Base-by-base conservation (phyloP, 2,113 vertebrate species). In the Crocuta crocuta region DNA sequence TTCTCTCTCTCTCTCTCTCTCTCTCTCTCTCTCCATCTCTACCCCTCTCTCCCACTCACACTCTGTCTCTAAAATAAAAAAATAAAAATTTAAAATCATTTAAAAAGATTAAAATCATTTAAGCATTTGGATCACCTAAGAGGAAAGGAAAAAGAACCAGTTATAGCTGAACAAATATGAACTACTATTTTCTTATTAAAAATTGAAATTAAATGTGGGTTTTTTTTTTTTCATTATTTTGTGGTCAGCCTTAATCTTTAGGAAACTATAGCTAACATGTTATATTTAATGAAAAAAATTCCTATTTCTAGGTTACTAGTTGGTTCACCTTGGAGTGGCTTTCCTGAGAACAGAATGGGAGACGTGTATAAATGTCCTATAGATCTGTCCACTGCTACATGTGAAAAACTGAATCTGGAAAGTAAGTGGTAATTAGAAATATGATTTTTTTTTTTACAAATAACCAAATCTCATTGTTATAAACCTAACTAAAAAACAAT, bases 291-390 rank as follows among this genome's bases (percentile, higher is more conserved):
- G 63, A 45, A 78, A 92, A 21, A 68, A 94, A 97, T 28, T 16
- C 28, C 74, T 83, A 65, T 96, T 95, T 98, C 65, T 97, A 99
- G 99, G 99, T 97, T 99, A 85, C 96, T 99, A 97, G 99, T 99
- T 90, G 99, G 99, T 9, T 99, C 99, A 84, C 99, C 99, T 1
- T 99, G 99, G 99, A 99, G 99, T 86, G 99, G 99, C 7, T 99
- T 98, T 98, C 98, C 98, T 0, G n/a, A 71, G 58, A 99, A 99
- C 97, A 99, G 99, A 98, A 99, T 99, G 97, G 99, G 99, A 76
- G 99, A 99, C 96, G 98, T 99, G 88, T 99, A 99, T 94, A 99
- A 98, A 33, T 99, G 99, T 98, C 99, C 98, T 33, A 95, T 99
- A 66, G 97, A 93, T 50, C 97, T 90, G 0, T 91, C 98, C 82